Conservation (phyloP, 1,140 invertebrate genomes). For the Tetramorium alpestre region DNA sequence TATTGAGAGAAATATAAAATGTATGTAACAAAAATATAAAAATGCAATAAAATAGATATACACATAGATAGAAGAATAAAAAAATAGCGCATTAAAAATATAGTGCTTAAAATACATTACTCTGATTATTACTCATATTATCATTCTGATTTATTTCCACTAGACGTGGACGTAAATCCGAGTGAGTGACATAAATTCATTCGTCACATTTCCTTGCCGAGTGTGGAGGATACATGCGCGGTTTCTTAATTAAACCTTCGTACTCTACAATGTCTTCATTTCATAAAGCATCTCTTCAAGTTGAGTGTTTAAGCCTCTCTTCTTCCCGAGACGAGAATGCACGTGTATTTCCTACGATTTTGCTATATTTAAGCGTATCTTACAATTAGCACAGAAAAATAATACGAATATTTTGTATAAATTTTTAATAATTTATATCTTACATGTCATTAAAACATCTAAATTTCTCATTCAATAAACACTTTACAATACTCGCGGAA, state of each 20-base stretch:
- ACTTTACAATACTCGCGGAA: not conserved
- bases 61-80: not conserved
- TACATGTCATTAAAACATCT: not conserved
- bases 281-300: not conserved
- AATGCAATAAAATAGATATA: not conserved
- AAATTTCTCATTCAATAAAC: not conserved
- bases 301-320: not conserved
- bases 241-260: slow-evolving; percentile 50
- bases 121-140: not conserved
- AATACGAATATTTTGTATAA: not conserved
- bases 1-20: not conserved
- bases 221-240: not conserved
- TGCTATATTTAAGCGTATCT: not conserved
- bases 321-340: not conserved
- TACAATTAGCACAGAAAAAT: not conserved
- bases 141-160: not conserved
- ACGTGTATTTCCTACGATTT: not conserved
- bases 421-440: not conserved
- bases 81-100: not conserved
- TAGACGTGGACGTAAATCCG: not conserved
- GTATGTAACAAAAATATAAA: not conserved
- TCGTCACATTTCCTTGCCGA: slow-evolving; percentile 21
- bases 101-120: not conserved
- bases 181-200: slow-evolving; percentile 18
- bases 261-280: slow-evolving; percentile 22